A percentile compares a stretch with the other conserved stretches of the same genome.
These are phyloP conservation scores for Stegophylla sp. DNA, from an alignment of 2,888 invertebrate genomes.

Conservation along the genomic window DNA sequence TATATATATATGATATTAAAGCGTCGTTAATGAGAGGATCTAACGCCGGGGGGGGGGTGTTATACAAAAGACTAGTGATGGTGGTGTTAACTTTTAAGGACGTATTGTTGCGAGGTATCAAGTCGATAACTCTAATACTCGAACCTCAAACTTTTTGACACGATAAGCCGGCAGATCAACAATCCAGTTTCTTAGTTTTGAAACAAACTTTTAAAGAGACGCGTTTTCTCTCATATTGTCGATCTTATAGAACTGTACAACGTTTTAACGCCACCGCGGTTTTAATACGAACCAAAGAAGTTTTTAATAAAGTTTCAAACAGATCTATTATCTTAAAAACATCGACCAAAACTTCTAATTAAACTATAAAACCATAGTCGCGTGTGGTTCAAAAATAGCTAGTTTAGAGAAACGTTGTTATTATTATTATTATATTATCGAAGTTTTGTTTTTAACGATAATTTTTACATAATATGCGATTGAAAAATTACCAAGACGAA, in stretches of 20 bases:
- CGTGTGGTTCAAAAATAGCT: not conserved
- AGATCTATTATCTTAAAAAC: slow-evolving; percentile 35
- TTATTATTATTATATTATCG: too few relatives aligned
- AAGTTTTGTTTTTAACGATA: slow-evolving; percentile 2
- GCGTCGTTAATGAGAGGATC: slow-evolving; percentile 1
- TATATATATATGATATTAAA: too few relatives aligned
- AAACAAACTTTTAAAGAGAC: slow-evolving; percentile 31
- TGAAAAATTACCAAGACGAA: too few relatives aligned
- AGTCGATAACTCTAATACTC: slow-evolving; percentile 2
- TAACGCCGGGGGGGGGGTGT: not conserved
- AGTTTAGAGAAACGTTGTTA: not conserved
- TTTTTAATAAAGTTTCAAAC: slow-evolving; percentile 31
- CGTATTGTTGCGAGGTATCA: not conserved
- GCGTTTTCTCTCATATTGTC: not conserved
- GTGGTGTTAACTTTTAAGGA: not conserved
- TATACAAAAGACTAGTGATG: not conserved
- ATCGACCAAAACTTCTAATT: not conserved
- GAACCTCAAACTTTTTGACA: slow-evolving; percentile 24
- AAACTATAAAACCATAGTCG: not conserved
- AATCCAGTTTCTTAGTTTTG: slow-evolving; percentile 20
- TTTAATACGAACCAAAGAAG: not conserved
- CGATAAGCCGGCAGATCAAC: slow-evolving; percentile 26
- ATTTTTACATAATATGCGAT: too few relatives aligned
- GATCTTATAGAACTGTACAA: not conserved
- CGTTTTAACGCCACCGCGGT: not conserved